A percentile compares a stretch with the other conserved stretches of the same genome.
Conservation (phyloP, 1,140 invertebrate genomes). For the Adelges cooleyi region DNA sequence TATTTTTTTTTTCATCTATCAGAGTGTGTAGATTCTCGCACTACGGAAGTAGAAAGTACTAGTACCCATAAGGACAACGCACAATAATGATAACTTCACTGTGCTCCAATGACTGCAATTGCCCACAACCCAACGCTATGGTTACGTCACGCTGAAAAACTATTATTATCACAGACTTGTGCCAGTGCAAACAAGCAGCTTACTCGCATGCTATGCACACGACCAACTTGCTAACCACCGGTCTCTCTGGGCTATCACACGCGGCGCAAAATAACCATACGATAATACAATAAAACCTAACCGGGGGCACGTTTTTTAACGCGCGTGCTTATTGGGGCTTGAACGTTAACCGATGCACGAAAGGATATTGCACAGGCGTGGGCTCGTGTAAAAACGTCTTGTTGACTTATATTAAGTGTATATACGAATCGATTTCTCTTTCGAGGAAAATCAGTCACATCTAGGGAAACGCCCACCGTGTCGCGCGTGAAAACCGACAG, state of each 20-base stretch:
- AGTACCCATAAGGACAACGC: no score
- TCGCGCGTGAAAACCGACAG: background rate
- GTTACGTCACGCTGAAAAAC: background rate
- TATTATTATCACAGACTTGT: background rate
- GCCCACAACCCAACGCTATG: background rate
- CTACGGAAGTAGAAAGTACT: no score
- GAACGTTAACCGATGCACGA: constrained; percentile 13
- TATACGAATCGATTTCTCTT: constrained; percentile 9
- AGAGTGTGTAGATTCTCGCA: no score
- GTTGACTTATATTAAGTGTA: background rate
- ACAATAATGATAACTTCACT: background rate
- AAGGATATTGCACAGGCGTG: background rate
- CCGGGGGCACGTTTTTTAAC: background rate
- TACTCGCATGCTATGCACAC: constrained; percentile 2
- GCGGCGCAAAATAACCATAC: no score
- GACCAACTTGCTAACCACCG: constrained; percentile 3
- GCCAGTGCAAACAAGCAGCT: background rate
- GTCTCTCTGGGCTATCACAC: no score
- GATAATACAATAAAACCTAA: no score
- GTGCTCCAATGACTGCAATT: background rate
- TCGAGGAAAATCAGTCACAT: background rate
- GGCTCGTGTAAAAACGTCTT: no score
- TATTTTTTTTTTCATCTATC: no score
- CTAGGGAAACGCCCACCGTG: background rate
- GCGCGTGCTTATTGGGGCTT: constrained; percentile 21